Evolutionary conservation across 2,797 vertebrate genomes (phyloP), one percentile per base, ranked within the genome.

Genomic region (Poecilia gillii): DNA sequence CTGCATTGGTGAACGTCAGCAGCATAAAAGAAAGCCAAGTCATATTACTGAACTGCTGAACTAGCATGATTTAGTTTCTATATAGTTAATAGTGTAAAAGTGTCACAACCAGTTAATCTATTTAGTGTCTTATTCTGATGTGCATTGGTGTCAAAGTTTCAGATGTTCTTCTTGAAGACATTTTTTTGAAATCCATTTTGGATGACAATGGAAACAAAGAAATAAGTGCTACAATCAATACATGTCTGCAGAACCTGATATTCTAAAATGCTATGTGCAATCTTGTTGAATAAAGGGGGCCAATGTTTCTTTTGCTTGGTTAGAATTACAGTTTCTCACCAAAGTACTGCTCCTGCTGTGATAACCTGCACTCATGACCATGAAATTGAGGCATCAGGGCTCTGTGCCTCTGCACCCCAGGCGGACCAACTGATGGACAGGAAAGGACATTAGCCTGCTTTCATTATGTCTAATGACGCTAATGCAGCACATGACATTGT

Each of bases 401-500:
- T 90, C 91, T 90, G 87, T 46, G 51, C 88, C 83, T 88, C 80
- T 84, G 89, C 87, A 90, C 88, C 87, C 86, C 74, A 94, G 96
- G 96, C 95, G 96, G 85, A 89, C 89, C 82, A 81, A 84, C 90
- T 91, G 93, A 95, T 93, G 94, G 96, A 95, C 94, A 96, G 96
- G 94, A 96, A 96, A 97, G 96, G 96, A 97, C 96, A 98, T 98
- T 97, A 97, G 94, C 96, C 95, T 93, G 96, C 96, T 97, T 97
- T 96, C 97, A 99, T 98, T 98, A 98, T 84, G 25, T 92, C 96
- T 97, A 98, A 98, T 97, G 95, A 96, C 95, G 96, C 96, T 97
- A 98, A 97, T 98, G 96, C 95, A 92, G 94, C 93, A 95, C 96
- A 97, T 95, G 94, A 97, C 96, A 97, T 92, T 96, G 95, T 95